Evolutionary conservation across 2,113 vertebrate genomes (phyloP).

Genomic region (Myotis davidii): DNA sequence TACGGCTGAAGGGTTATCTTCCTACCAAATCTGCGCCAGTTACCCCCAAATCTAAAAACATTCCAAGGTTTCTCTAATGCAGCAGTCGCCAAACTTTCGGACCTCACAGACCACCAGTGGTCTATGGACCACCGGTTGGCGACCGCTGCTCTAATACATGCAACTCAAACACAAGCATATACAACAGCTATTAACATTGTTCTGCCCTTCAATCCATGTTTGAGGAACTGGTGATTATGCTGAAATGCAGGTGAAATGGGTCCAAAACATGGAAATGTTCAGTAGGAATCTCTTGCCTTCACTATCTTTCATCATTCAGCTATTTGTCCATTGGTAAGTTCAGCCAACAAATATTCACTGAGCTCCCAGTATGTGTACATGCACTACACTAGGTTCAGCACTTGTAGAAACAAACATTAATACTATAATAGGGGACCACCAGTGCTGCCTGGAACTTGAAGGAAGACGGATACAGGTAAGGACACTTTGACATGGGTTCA

Average conservation of each 20-base stretch:
- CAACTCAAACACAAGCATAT: neutral
- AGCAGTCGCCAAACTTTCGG: no score
- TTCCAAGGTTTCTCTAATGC: neutral
- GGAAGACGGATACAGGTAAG: neutral
- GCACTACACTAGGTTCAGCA: neutral
- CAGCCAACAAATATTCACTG: neutral
- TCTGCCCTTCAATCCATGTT: neutral
- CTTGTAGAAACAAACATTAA: neutral
- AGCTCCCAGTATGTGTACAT: neutral
- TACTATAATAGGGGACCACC: neutral
- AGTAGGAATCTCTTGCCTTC: neutral
- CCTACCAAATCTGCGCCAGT: neutral
- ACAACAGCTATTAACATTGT: neutral
- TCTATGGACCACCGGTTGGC: no score
- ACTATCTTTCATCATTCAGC: neutral
- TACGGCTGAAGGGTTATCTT: neutral
- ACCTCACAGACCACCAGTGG: no score
- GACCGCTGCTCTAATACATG: no score
- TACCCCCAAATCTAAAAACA: neutral
- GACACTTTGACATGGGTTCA: neutral
- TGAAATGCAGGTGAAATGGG: neutral
- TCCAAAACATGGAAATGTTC: neutral
- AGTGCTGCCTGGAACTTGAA: no score
- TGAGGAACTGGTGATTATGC: neutral
- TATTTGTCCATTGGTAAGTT: neutral